Evolutionary conservation across 2,888 invertebrate genomes (phyloP).

Genomic region (Craniophora ligustri): DNA sequence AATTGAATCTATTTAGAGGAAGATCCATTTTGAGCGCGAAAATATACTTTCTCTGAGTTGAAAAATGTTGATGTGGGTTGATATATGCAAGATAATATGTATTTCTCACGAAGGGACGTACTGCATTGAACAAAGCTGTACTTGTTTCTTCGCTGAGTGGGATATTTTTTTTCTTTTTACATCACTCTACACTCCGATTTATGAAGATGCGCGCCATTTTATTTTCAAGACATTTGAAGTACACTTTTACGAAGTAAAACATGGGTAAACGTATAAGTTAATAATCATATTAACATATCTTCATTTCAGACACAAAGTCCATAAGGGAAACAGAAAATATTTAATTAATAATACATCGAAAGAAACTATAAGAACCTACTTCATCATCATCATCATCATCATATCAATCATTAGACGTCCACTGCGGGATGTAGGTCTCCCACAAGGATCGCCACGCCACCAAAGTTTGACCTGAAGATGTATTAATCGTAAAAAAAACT

Average conservation of each 20-base stretch:
- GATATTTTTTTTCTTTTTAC: not conserved
- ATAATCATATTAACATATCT: too few relatives aligned
- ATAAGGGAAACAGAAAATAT: too few relatives aligned
- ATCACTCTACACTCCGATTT: slow-evolving; percentile 6
- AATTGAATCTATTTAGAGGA: slow-evolving; percentile 46
- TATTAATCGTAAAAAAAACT: too few relatives aligned
- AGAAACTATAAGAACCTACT: too few relatives aligned
- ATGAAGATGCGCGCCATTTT: not conserved
- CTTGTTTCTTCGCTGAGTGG: not conserved
- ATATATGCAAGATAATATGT: slow-evolving; percentile 13
- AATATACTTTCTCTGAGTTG: not conserved
- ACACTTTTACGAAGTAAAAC: not conserved
- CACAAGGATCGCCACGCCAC: too few relatives aligned
- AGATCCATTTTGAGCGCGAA: slow-evolving; percentile 32
- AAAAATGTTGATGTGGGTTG: slow-evolving; percentile 4
- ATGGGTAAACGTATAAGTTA: too few relatives aligned
- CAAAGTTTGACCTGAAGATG: too few relatives aligned
- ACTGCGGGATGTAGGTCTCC: too few relatives aligned
- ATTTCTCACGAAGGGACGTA: not conserved
- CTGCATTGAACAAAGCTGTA: slow-evolving; percentile 20
- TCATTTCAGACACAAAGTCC: too few relatives aligned
- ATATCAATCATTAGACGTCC: too few relatives aligned
- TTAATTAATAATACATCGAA: too few relatives aligned
- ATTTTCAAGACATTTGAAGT: not conserved
- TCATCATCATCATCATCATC: too few relatives aligned